A percentile compares a stretch with the other conserved stretches of the same genome.
Evolutionary conservation across 2,888 invertebrate species (phyloP).

Genomic region (Ptilodon capucinus): DNA sequence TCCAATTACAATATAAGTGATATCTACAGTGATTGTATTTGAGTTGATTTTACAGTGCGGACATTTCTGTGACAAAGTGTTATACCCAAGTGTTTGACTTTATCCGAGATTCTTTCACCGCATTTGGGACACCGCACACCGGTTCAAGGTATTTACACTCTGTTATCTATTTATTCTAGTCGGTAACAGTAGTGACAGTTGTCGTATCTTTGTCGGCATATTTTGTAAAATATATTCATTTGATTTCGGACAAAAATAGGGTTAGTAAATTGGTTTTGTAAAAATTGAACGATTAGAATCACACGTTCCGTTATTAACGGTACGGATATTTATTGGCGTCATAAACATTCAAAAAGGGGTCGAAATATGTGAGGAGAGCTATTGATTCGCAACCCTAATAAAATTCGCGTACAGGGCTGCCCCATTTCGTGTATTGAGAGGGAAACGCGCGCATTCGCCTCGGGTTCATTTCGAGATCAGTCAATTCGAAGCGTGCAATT

Average conservation of each 20-base stretch:
- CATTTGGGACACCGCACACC: constrained; percentile 32
- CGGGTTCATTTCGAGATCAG: constrained; percentile 56
- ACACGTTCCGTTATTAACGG: constrained; percentile 40
- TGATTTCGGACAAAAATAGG: neutral
- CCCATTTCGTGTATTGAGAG: constrained; percentile 68
- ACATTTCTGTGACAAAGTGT: constrained; percentile 40
- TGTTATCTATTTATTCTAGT: constrained; percentile 27
- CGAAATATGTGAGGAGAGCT: constrained; percentile 51
- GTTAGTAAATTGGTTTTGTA: neutral
- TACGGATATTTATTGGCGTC: constrained; percentile 35
- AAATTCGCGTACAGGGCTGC: constrained; percentile 67
- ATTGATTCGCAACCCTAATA: constrained; percentile 78
- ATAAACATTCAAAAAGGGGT: constrained; percentile 56
- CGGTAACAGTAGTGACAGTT: constrained; percentile 24
- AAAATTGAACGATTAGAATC: constrained; percentile 34
- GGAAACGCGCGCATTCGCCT: constrained; percentile 52
- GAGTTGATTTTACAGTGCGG: constrained; percentile 14
- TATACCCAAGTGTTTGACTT: constrained; percentile 15
- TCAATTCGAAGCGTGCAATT: constrained; percentile 40
- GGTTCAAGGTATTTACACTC: constrained; percentile 41
- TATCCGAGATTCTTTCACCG: constrained; percentile 15
- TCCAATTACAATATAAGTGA: constrained; percentile 33
- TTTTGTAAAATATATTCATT: neutral
- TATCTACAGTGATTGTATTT: constrained; percentile 32
- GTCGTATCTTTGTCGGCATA: constrained; percentile 16